Evolutionary conservation across 2,797 vertebrate species (phyloP), one percentile per base, ranked within the genome.

Genomic region (Mallotus villosus): DNA sequence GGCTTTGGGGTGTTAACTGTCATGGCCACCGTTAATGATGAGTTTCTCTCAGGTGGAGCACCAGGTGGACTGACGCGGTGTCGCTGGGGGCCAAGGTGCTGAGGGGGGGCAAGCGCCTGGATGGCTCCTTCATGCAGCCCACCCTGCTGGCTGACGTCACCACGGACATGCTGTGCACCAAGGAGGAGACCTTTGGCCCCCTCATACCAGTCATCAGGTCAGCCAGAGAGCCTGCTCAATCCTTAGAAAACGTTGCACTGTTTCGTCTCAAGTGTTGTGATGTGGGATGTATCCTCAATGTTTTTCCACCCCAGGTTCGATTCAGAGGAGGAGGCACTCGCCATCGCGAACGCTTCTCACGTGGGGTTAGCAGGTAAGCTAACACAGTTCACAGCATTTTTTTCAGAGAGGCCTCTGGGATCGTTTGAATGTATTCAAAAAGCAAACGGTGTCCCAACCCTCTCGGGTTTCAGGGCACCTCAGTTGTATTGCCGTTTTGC

Each of bases 111-210:
- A 94, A 92, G 79, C 94, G 95, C 21, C 94, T 96, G 76, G 85
- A 89, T 0, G 94, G 93, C 4, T 96, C 96, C 63, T 99, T 97
- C 88, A 94, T 97, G 83, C 92, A 98, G 90, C 97, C 97, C 19
- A 99, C 97, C 0, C 91, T 99, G 73, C 94, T 99, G 67, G 88
- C 92, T 29, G 90, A 90, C 0, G 95, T 98, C 84, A 95, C 94
- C 76, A 77, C 80, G 5, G 87, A 94, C 74, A 99, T 99, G 97
- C 82, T 98, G 6, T 99, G 97, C 77, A 91, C 89, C 1, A 88
- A 68, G 2, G 96, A 99, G 76, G 97, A 99, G 72, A 98, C 95
- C 0, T 99, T 99, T 11, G 97, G 97, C 12, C 97, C 97, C 0
- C 90, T 99, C 79, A 90, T 96, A 22, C 97, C 97, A 0, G 94